A percentile compares a stretch with the other conserved stretches of the same genome.
phyloP scores from a whole-genome alignment of 1,140 invertebrate genomes.

The Brachionus rotundiformis region DNA sequence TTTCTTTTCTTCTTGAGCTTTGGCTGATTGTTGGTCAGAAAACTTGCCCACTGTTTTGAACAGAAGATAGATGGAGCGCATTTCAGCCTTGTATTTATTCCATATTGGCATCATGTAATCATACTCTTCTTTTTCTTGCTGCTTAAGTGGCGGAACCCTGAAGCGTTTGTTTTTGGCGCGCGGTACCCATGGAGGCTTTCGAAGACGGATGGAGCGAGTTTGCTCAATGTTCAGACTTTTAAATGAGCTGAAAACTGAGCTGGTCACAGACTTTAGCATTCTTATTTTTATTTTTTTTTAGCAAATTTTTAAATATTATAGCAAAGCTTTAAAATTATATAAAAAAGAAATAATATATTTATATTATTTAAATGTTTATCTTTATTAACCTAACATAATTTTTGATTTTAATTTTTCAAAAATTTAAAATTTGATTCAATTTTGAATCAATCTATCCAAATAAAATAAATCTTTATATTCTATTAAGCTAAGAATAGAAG shows the following conservation, averaged over 20 bases:
- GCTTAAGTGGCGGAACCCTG: background rate
- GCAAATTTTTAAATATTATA: conserved; percentile 1
- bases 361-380: background rate
- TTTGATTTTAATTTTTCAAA: too few species aligned
- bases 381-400: background rate
- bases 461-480: too few species aligned
- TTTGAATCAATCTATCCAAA: too few species aligned
- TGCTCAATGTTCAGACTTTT: background rate
- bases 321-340: background rate
- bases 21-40: conserved; percentile 17
- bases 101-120: conserved; percentile 39
- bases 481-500: too few species aligned
- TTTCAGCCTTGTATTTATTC: conserved; percentile 29
- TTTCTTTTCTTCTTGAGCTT: conserved; percentile 39
- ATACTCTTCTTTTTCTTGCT: background rate
- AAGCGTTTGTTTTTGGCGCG: conserved; percentile 19
- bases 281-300: background rate
- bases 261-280: background rate
- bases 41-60: conserved; percentile 44
- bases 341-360: background rate
- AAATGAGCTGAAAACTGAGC: background rate
- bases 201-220: background rate
- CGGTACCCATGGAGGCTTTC: conserved; percentile 35
- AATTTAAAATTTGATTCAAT: too few species aligned
- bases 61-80: conserved; percentile 45